A percentile compares a stretch with the other conserved stretches of the same genome.
phyloP scores from a whole-genome alignment of 2,113 vertebrate species.

The Anarrhichthys ocellatus region DNA sequence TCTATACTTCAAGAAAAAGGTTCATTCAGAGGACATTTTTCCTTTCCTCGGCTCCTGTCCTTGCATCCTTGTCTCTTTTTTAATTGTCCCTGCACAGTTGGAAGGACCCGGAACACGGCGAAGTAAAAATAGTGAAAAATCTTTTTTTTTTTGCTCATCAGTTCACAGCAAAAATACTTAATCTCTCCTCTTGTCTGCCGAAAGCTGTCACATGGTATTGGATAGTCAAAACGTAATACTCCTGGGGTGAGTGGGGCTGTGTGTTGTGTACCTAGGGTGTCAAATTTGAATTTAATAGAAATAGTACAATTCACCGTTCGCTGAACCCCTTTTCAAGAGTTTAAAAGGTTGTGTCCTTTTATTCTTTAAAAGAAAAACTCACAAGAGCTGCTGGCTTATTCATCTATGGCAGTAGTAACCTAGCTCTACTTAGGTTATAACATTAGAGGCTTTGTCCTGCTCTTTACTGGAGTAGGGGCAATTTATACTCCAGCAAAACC shows the following conservation, averaged over 20 bases:
- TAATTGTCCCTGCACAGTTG: constrained; percentile 12
- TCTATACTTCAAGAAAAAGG: constrained; percentile 8
- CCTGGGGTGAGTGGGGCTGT: background rate
- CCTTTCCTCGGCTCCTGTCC: constrained; percentile 1
- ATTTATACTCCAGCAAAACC: background rate
- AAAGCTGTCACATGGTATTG: background rate
- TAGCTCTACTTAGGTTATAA: background rate
- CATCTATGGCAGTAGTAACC: background rate
- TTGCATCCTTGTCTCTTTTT: background rate
- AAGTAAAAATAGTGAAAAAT: constrained; percentile 10
- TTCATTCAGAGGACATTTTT: constrained; percentile 22
- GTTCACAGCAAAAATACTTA: constrained; percentile 12
- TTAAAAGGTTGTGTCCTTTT: background rate
- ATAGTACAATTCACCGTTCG: background rate
- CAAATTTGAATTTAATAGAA: background rate
- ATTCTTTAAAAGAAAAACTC: background rate
- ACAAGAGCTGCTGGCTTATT: background rate
- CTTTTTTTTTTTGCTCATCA: background rate
- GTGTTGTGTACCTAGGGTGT: background rate
- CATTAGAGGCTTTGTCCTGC: background rate
- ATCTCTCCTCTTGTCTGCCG: background rate
- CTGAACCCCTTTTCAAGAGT: background rate
- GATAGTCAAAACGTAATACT: background rate
- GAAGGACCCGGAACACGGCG: constrained; percentile 1
- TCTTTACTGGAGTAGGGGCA: background rate